phyloP scores from a whole-genome alignment of 2,797 vertebrate species.

The Hydrolagus colliei region DNA sequence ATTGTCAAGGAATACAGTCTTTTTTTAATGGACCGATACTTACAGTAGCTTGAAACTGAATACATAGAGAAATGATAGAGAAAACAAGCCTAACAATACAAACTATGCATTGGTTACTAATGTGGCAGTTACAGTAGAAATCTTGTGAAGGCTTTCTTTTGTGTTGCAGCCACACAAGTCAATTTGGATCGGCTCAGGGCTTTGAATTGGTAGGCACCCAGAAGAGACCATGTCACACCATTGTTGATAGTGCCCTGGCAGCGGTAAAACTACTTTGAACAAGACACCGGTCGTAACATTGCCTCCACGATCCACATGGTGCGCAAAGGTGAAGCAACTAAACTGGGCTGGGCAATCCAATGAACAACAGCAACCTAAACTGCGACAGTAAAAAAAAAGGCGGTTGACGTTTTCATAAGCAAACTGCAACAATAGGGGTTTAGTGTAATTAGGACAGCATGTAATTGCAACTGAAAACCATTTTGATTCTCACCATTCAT shows the following conservation, averaged over 20 bases:
- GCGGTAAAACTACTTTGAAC: no score
- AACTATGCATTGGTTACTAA: not conserved
- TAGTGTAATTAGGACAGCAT: not conserved
- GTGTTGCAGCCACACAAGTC: not conserved
- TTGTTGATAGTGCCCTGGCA: no score
- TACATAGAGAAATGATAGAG: not conserved
- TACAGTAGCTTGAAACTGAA: not conserved
- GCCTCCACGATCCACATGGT: no score
- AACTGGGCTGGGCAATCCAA: no score
- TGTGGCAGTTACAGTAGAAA: not conserved
- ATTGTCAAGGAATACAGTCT: not conserved
- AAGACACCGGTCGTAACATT: no score
- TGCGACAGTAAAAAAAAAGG: no score
- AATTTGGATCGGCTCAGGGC: not conserved
- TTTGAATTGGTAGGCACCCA: no score
- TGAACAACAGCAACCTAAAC: no score
- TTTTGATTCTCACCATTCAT: not conserved
- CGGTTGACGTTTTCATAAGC: no score
- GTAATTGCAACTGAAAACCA: conserved; percentile 8
- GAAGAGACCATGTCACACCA: no score
- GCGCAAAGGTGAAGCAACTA: no score
- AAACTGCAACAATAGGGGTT: no score
- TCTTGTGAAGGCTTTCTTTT: not conserved
- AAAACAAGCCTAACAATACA: not conserved
- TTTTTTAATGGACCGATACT: not conserved